Evolutionary conservation across 2,797 vertebrate genomes (phyloP), one percentile per base, ranked within the genome.

Genomic region (Micromesistius poutassou): DNA sequence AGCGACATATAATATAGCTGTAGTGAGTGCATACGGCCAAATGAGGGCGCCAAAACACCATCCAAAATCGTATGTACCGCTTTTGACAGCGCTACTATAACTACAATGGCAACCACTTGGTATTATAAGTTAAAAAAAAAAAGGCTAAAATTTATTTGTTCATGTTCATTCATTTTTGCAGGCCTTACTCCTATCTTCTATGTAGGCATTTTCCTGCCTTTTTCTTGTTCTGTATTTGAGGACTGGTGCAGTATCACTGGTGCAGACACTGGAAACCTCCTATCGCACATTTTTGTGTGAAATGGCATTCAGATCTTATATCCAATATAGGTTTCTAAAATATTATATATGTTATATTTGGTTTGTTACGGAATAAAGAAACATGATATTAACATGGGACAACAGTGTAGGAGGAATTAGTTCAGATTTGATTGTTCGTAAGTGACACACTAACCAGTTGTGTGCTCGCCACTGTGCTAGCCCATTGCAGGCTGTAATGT

Each of bases 1-100:
- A 92, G 90, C 3, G 22, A 66, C 78, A 68, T 0, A 7, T 1
- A n/a, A 0, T 72, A 4, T 33, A 13, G 2, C 13, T 75, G 84
- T 73, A 85, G 71, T 82, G 42, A 74, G 2, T 0, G 2, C 0
- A 22, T 25, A 2, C 16, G 25, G 4, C 81, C 88, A 84, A 79
- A 80, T 80, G 89, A 82, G 71, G 88, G 77, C 0, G 68, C 1
- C 16, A 76, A 2, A 76, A 36, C 30, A 14, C 22, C 8, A 31
- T n/a, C 10, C 13, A 71, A 25, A 46, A 13, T 8, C 0, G 31
- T 0, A 8, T 42, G 31, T 35, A 6, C 1, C 10, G 68, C 55
- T 62, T 62, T 22, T 62, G 5, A 62, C 55, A 25, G 22, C n/a
- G 22, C 46, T 16, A 22, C 19, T 16, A 3, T 0, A 14, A 50